Percentiles rank a stretch among this genome's conserved stretches.
Evolutionary conservation across 2,113 vertebrate genomes (phyloP).

Genomic region (Leiothrix lutea): DNA sequence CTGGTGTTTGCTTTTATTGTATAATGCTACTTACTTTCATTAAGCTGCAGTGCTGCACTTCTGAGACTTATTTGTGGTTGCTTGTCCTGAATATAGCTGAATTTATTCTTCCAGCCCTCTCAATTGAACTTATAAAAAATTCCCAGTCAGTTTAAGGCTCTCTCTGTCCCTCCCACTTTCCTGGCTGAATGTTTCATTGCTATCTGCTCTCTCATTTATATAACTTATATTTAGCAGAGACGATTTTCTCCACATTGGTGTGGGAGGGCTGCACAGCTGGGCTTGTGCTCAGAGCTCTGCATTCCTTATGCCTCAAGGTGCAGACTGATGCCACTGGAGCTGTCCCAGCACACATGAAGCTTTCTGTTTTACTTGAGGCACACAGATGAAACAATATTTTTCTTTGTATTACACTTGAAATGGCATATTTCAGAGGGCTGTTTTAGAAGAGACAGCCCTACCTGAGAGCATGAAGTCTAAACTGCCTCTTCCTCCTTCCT

Average conservation of each 20-base stretch:
- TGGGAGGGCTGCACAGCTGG: not conserved
- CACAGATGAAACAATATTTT: not conserved
- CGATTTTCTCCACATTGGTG: not conserved
- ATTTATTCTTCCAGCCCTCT: not conserved
- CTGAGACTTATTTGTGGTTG: not conserved
- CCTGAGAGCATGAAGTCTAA: not conserved
- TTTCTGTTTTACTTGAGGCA: not conserved
- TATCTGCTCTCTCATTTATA: not conserved
- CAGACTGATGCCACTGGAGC: not conserved
- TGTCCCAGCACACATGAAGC: not conserved
- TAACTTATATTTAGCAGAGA: not conserved
- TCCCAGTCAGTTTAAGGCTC: not conserved
- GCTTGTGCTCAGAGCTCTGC: not conserved
- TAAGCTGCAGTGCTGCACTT: not conserved
- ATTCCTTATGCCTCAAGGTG: rapidly evolving
- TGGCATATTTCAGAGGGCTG: not conserved
- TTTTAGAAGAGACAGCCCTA: not conserved
- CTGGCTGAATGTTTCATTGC: not conserved
- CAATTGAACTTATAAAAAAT: not conserved
- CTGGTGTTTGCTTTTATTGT: not conserved
- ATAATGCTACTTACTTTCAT: not conserved
- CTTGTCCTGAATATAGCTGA: not conserved
- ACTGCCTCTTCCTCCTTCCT: not conserved
- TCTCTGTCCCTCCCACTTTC: not conserved
- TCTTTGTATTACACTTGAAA: not conserved